phyloP scores from a whole-genome alignment of 2,888 invertebrate species.

The Lamproptera curius region DNA sequence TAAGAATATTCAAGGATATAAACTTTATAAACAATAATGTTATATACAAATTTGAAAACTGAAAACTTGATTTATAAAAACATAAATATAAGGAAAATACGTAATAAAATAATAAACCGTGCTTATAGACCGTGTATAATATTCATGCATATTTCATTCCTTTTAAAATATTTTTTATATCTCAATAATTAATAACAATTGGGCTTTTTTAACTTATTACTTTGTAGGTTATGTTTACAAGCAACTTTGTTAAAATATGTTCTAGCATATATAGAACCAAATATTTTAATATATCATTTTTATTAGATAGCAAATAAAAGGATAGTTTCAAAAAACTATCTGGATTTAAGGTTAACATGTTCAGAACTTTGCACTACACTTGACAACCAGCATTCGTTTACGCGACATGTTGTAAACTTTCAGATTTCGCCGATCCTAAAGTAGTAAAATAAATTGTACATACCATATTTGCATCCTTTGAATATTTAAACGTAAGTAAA shows the following conservation, averaged over 20 bases:
- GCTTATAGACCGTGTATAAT: too few relatives aligned
- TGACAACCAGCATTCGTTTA: constrained; percentile 57
- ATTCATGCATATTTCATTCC: too few relatives aligned
- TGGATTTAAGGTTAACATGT: constrained; percentile 18
- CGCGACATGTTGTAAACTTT: constrained; percentile 42
- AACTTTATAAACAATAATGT: too few relatives aligned
- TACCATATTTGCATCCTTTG: constrained; percentile 40
- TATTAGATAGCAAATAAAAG: neutral
- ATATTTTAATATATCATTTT: neutral
- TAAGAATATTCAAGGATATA: too few relatives aligned
- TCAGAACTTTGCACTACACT: constrained; percentile 38
- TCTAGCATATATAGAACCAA: too few relatives aligned
- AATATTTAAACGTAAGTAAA: constrained; percentile 34
- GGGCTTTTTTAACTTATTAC: constrained; percentile 16
- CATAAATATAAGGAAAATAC: too few relatives aligned
- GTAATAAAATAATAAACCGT: too few relatives aligned
- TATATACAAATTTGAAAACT: too few relatives aligned
- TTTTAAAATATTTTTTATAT: too few relatives aligned
- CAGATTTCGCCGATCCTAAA: constrained; percentile 41
- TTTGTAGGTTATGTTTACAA: constrained; percentile 76
- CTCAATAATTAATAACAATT: too few relatives aligned
- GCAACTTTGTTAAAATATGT: constrained; percentile 32
- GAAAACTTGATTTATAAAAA: too few relatives aligned
- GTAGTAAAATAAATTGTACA: constrained; percentile 34
- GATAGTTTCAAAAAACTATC: neutral